A percentile compares a stretch with the other conserved stretches of the same genome.
Evolutionary conservation across 2,888 invertebrate genomes (phyloP).

Genomic region (Synanthedon vespiformis): DNA sequence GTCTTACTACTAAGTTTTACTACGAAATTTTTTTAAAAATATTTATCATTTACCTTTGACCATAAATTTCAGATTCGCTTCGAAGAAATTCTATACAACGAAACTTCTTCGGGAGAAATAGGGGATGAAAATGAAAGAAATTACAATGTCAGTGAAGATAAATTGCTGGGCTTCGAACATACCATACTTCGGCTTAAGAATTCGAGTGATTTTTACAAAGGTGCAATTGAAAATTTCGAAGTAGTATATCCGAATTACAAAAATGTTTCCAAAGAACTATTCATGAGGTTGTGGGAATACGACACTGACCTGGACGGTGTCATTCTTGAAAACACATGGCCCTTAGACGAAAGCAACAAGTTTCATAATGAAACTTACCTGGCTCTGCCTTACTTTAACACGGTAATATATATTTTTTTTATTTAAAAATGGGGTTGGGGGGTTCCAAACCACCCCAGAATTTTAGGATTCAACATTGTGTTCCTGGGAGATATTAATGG

Average conservation of each 20-base stretch:
- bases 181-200: slow-evolving; percentile 22
- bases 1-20: no score
- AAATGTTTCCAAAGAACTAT: slow-evolving; percentile 19
- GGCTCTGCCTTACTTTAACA: slow-evolving; percentile 60
- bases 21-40: no score
- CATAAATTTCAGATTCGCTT: slow-evolving; percentile 26
- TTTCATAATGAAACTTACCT: slow-evolving; percentile 29
- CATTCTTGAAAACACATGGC: slow-evolving; percentile 70
- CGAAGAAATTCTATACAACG: slow-evolving; percentile 4
- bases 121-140: slow-evolving; percentile 6
- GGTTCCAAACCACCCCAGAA: background rate
- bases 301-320: slow-evolving; percentile 42
- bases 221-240: slow-evolving; percentile 17
- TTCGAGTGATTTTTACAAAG: slow-evolving; percentile 24
- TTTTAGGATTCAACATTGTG: background rate
- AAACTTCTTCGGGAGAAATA: slow-evolving; percentile 6
- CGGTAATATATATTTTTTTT: no score
- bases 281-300: slow-evolving; percentile 34
- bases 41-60: background rate
- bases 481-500: background rate
- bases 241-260: slow-evolving; percentile 44
- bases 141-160: slow-evolving; percentile 10
- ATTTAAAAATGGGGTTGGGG: no score
- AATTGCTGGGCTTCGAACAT: slow-evolving; percentile 17
- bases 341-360: slow-evolving; percentile 46